Conservation (phyloP, 2,113 vertebrate species). For the Poeciliopsis retropinna region DNA sequence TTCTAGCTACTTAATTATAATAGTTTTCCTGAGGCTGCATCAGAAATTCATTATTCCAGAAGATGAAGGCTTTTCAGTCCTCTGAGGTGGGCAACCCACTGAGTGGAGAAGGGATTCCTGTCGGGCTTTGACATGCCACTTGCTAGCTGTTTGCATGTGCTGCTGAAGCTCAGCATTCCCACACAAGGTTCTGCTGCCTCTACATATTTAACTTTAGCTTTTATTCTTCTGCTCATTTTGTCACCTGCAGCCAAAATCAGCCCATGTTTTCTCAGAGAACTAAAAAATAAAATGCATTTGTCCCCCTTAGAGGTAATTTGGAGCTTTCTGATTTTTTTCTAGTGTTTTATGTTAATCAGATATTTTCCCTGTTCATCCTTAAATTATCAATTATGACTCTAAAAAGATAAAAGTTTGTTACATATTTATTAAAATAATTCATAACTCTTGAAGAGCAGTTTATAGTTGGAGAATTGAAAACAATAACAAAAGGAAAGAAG, state of each 20-base stretch:
- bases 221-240: slow-evolving; percentile 3
- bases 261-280: too few species aligned
- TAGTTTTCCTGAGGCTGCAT: slow-evolving; percentile 14
- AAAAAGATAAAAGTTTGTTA: background rate
- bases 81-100: slow-evolving; percentile 23
- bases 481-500: too few species aligned
- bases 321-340: background rate
- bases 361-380: background rate
- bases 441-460: background rate
- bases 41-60: slow-evolving; percentile 20
- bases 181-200: slow-evolving; percentile 2
- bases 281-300: background rate
- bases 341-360: background rate
- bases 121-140: slow-evolving; percentile 30
- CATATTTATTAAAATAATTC: background rate
- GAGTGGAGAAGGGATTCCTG: slow-evolving; percentile 37
- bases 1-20: slow-evolving; percentile 16
- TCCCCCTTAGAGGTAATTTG: background rate
- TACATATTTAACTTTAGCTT: slow-evolving; percentile 15
- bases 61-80: slow-evolving; percentile 17
- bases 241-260: background rate
- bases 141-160: slow-evolving; percentile 16
- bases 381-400: background rate
- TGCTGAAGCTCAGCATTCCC: slow-evolving; percentile 4
- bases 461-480: background rate